Evolutionary conservation across 2,797 vertebrate genomes (phyloP).

Genomic region (Gymnoscopelus microlampas): DNA sequence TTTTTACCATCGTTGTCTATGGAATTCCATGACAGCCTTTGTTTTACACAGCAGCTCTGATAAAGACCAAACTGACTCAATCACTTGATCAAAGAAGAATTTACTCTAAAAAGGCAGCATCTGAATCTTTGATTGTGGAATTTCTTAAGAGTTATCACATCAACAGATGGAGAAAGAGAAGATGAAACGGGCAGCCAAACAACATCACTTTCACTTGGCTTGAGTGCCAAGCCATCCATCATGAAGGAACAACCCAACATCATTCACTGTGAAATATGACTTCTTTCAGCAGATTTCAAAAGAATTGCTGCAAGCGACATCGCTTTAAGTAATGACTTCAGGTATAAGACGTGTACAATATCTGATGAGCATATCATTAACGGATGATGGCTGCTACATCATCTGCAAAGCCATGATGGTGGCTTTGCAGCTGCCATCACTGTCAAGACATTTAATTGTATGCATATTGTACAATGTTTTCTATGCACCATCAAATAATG

Average conservation of each 20-base stretch:
- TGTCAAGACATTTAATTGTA: slow-evolving; percentile 24
- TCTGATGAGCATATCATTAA: slow-evolving; percentile 47
- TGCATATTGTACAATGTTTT: no score
- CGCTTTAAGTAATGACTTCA: slow-evolving; percentile 48
- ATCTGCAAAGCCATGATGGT: no score
- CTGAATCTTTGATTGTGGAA: slow-evolving; percentile 43
- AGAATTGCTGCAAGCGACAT: slow-evolving; percentile 55
- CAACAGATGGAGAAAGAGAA: slow-evolving; percentile 15
- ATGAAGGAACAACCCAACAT: slow-evolving; percentile 15
- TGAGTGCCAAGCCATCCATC: slow-evolving; percentile 16
- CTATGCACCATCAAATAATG: slow-evolving; percentile 7
- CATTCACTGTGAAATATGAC: slow-evolving; percentile 38
- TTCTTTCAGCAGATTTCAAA: slow-evolving; percentile 34
- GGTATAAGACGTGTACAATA: slow-evolving; percentile 17
- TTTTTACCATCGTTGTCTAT: slow-evolving; percentile 7
- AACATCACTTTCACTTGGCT: not conserved
- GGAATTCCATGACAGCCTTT: slow-evolving; percentile 25
- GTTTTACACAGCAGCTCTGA: slow-evolving; percentile 20
- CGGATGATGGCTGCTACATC: slow-evolving; percentile 29
- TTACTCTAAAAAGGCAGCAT: slow-evolving; percentile 40
- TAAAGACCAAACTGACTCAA: slow-evolving; percentile 42
- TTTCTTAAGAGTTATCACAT: slow-evolving; percentile 26
- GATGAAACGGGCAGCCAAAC: slow-evolving; percentile 22
- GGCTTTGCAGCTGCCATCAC: slow-evolving; percentile 12
- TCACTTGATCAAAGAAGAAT: slow-evolving; percentile 38